Conservation (phyloP, 2,888 invertebrate species). For the Zonitis immaculata region DNA sequence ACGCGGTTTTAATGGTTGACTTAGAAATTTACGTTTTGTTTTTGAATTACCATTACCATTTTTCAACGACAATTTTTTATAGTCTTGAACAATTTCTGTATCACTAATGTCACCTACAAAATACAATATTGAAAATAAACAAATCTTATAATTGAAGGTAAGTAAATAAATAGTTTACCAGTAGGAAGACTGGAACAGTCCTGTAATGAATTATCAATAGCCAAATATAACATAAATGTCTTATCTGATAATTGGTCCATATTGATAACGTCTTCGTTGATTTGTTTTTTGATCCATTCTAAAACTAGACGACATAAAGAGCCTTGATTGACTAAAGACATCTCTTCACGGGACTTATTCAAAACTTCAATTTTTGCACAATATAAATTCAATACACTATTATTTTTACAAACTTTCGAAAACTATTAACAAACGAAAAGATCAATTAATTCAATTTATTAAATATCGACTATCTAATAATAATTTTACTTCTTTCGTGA, state of each 20-base stretch:
- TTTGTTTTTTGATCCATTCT: slow-evolving; percentile 57
- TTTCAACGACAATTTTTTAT: slow-evolving; percentile 55
- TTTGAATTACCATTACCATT: slow-evolving; percentile 41
- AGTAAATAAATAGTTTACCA: slow-evolving; percentile 22
- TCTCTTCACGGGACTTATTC: slow-evolving; percentile 66
- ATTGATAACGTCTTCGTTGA: slow-evolving; percentile 43
- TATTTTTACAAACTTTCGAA: slow-evolving; percentile 58
- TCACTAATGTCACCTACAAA: slow-evolving; percentile 56
- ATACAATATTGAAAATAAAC: slow-evolving; percentile 1
- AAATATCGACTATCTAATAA: too few species aligned
- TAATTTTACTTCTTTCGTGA: slow-evolving; percentile 64
- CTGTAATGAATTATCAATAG: slow-evolving; percentile 68
- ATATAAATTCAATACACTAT: slow-evolving; percentile 61
- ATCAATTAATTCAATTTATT: too few species aligned
- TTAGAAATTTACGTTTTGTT: slow-evolving; percentile 49
- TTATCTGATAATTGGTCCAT: slow-evolving; percentile 55
- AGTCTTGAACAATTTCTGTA: slow-evolving; percentile 73
- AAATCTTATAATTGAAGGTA: neutral
- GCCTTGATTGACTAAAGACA: slow-evolving; percentile 55
- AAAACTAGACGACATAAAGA: slow-evolving; percentile 60
- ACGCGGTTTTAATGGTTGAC: slow-evolving; percentile 59
- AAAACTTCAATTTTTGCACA: slow-evolving; percentile 69
- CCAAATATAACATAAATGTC: slow-evolving; percentile 71
- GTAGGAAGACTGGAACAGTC: slow-evolving; percentile 73
- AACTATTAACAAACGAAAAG: slow-evolving; percentile 59